phyloP scores from a whole-genome alignment of 2,888 invertebrate species.

The Merodon equestris region DNA sequence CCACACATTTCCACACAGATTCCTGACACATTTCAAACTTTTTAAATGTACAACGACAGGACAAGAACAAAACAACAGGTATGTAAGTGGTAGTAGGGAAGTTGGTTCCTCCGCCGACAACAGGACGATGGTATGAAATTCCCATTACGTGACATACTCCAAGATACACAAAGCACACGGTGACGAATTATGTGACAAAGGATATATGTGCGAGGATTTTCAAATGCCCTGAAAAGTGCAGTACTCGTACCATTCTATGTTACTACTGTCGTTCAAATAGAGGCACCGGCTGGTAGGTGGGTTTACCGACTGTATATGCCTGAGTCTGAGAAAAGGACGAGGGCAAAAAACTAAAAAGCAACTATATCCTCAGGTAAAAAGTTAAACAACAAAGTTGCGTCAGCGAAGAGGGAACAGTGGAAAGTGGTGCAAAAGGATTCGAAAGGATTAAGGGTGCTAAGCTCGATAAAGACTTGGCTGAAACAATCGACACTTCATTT shows the following conservation, averaged over 20 bases:
- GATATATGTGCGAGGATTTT: slow-evolving; percentile 50
- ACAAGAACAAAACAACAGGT: background rate
- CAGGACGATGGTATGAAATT: slow-evolving; percentile 25
- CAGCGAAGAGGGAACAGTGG: background rate
- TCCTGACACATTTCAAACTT: slow-evolving; percentile 54
- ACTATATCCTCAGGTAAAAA: slow-evolving; percentile 19
- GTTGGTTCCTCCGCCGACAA: background rate
- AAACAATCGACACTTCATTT: slow-evolving; percentile 48
- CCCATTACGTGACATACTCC: slow-evolving; percentile 48
- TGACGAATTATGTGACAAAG: slow-evolving; percentile 60
- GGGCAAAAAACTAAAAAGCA: background rate
- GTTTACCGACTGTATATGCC: too few species aligned
- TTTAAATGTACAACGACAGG: slow-evolving; percentile 32
- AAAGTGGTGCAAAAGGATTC: background rate
- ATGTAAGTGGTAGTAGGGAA: too few species aligned
- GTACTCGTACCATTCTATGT: too few species aligned
- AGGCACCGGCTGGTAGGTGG: too few species aligned
- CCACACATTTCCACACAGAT: slow-evolving; percentile 26
- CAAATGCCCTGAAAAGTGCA: slow-evolving; percentile 19
- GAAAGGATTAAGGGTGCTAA: slow-evolving; percentile 13
- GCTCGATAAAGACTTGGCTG: background rate
- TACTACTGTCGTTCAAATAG: too few species aligned
- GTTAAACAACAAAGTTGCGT: slow-evolving; percentile 44
- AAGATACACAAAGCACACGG: slow-evolving; percentile 45
- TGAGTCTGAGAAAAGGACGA: slow-evolving; percentile 2